These are phyloP conservation scores for Globia sparganii DNA, from an alignment of 2,888 invertebrate species.

Conservation along the genomic window DNA sequence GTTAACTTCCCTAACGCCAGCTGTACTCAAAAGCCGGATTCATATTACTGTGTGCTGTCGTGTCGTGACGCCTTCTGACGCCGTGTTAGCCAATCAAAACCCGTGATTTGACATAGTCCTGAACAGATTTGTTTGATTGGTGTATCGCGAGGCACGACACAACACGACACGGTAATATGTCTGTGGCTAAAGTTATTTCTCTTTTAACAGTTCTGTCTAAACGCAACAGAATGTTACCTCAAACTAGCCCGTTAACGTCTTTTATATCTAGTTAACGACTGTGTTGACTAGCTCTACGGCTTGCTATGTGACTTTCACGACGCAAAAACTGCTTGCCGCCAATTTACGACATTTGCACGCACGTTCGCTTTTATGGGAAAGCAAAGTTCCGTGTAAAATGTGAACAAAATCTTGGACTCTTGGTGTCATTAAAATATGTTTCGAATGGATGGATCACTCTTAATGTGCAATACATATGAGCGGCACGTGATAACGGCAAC, in stretches of 20 bases:
- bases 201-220: constrained; percentile 13
- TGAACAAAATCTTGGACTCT: not conserved
- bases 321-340: constrained; percentile 21
- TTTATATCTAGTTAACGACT: constrained; percentile 71
- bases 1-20: not conserved
- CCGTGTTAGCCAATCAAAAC: not conserved
- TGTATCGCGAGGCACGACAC: not conserved
- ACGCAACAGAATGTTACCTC: constrained; percentile 44
- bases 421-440: not conserved
- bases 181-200: constrained; percentile 9
- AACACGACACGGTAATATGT: not conserved
- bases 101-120: too few relatives aligned
- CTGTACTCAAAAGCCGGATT: not conserved
- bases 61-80: too few relatives aligned
- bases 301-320: constrained; percentile 51
- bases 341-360: constrained; percentile 44
- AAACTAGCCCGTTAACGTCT: constrained; percentile 35
- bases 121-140: not conserved
- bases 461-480: too few relatives aligned
- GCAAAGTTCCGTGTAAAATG: constrained; percentile 12
- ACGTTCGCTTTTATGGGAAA: constrained; percentile 20
- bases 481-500: too few relatives aligned
- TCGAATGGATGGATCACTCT: not conserved
- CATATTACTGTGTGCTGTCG: not conserved
- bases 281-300: constrained; percentile 68